Base-by-base conservation (phyloP, 1,140 invertebrate species). In the Brachystomella parvula region DNA sequence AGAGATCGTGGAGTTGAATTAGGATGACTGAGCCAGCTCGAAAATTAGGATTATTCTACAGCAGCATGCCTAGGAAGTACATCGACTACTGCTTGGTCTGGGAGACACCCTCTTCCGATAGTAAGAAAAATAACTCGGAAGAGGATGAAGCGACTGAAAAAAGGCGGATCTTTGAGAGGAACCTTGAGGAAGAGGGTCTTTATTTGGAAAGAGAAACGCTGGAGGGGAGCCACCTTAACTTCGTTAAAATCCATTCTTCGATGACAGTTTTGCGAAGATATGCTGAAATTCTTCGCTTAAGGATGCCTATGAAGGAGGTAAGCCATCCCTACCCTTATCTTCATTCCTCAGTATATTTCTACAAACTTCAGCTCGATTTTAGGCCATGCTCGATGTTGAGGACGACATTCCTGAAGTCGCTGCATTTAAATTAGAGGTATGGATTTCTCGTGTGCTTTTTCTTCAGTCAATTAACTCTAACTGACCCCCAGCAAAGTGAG, bases 271-370 rank as follows among this genome's bases (percentile, higher is more conserved):
- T 98, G 56, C 83, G 86, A 70, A 84, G 90, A 72, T 96, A 97
- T 80, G 88, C 92, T 62, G 95, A 98, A 80, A 87, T 97, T 73
- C 82, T 96, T 71, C 94, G 94, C 77, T 82, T 98, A 30, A 85
- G 94, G 77, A 89, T 97, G 88, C 94, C 94, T 17, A 93, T 98
- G 85, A 92, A 90, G 82, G 86, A 90, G 80, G 83, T 91, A 67
- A 44, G 60, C 35, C 9, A 44, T 21, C 17, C 12, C 9, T n/a
- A 28, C 9, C n/a, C n/a, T n/a, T n/a, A n/a, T n/a, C n/a, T n/a
- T n/a, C n/a, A n/a, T n/a, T n/a, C n/a, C n/a, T n/a, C n/a, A n/a
- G n/a, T n/a, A n/a, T n/a, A n/a, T n/a, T n/a, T n/a, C n/a, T n/a
- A n/a, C n/a, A n/a, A n/a, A n/a, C n/a, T n/a, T n/a, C n/a, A n/a